Base-by-base conservation (phyloP, 2,113 vertebrate species). In the Irena cyanogastra region DNA sequence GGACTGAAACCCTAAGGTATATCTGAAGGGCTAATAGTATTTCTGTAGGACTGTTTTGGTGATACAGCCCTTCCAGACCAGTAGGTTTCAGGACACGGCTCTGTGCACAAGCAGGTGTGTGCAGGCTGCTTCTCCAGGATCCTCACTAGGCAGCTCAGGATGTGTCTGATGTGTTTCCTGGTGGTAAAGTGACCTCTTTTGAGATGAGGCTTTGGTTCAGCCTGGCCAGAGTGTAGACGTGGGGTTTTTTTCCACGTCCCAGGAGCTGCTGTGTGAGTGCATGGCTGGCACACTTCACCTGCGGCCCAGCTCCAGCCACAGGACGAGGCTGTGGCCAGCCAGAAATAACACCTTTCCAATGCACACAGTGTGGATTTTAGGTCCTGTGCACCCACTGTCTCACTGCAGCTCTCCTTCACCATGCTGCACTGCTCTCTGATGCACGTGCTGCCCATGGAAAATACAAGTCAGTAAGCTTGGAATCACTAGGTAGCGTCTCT, bases 281-380 rank as follows among this genome's bases (percentile, higher is more conserved):
- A 16, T 30, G 59, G 42, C 56, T 94, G 61, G 42, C 26, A n/a
- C 0, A 0, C 23, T 70, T 82, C 39, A 49, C 66, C 79, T 79
- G 5, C 0, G 0, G 56, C 16, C 0, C 0, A 1, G 28, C 41
- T 90, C 59, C 72, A 61, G 70, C 56, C 65, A 24, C 33, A 41
- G 52, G 60, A 47, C 4, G 6, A 45, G 54, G 60, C 50, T 61
- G 75, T 1, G 4, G 70, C 41, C 71, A 47, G 61, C 23, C 87
- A 68, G 76, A 80, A 94, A 41, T 68, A 50, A 47, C 33, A 60
- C 16, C 71, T 49, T 76, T 68, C 30, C 70, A 11, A 16, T 7
- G 24, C 53, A 37, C 1, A 1, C 1, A 1, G 31, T 57, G 70
- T 37, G 76, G 42, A 11, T 79, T 18, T 17, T 68, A 63, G 7